These are phyloP conservation scores for Lutraria rhynchaena DNA, from an alignment of 1,140 invertebrate genomes.

Conservation along the genomic window DNA sequence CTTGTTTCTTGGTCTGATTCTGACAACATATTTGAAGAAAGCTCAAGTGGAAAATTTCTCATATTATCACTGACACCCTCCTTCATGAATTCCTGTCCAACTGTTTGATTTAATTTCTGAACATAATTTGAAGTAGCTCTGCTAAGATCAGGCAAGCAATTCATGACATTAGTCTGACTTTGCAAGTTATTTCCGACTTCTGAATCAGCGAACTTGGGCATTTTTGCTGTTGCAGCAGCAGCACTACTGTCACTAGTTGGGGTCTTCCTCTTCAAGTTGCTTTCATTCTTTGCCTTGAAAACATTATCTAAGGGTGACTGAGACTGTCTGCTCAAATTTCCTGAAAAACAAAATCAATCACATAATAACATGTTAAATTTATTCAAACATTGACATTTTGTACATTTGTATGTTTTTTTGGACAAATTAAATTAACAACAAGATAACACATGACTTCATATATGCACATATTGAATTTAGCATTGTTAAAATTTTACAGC, in stretches of 20 bases:
- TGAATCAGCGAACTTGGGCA: not conserved
- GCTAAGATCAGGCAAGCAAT: conserved; percentile 1
- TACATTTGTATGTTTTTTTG: too few relatives aligned
- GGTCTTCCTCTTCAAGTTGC: not conserved
- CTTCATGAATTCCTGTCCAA: conserved; percentile 18
- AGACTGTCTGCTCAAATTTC: not conserved
- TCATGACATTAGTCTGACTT: not conserved
- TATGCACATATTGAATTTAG: too few relatives aligned
- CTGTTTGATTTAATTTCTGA: conserved; percentile 25
- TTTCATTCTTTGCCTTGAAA: too few relatives aligned
- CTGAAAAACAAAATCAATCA: too few relatives aligned
- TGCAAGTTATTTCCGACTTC: not conserved
- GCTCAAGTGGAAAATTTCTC: too few relatives aligned
- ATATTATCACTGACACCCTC: not conserved
- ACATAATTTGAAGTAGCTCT: conserved; percentile 14
- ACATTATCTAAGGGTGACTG: too few relatives aligned
- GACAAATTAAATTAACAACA: too few relatives aligned
- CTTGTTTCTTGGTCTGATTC: not conserved
- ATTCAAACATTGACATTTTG: too few relatives aligned
- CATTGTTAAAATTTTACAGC: too few relatives aligned
- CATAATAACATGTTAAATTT: too few relatives aligned
- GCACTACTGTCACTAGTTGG: too few relatives aligned
- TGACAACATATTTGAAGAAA: not conserved
- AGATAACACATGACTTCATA: too few relatives aligned
- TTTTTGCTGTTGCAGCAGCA: not conserved